These are phyloP conservation scores for Orthonychiurus folsomi DNA, from an alignment of 2,888 invertebrate species.

Conservation along the genomic window DNA sequence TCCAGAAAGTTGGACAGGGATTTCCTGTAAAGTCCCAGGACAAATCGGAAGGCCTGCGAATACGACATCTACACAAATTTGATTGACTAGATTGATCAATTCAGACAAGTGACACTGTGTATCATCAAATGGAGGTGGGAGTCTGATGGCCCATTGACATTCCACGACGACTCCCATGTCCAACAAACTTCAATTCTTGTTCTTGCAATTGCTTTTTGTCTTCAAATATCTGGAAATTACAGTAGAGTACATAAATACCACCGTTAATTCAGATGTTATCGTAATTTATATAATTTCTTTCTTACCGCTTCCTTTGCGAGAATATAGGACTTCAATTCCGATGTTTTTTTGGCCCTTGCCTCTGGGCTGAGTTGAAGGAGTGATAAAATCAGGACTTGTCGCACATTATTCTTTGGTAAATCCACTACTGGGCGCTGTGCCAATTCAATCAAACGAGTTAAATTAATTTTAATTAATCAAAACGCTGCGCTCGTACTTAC, in stretches of 20 bases:
- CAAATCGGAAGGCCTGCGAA: background rate
- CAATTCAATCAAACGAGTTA: too few relatives aligned
- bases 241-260: background rate
- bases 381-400: background rate
- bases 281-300: background rate
- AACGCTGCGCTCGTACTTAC: too few relatives aligned
- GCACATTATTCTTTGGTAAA: background rate
- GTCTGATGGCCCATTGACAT: background rate
- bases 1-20: too few relatives aligned
- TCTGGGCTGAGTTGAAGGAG: background rate
- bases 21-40: background rate
- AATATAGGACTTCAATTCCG: background rate
- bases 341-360: background rate
- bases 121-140: background rate
- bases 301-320: background rate
- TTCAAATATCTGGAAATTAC: background rate
- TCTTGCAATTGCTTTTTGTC: conserved; percentile 46
- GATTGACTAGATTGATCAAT: background rate
- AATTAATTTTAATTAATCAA: too few relatives aligned
- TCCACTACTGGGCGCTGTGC: too few relatives aligned
- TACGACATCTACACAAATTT: background rate
- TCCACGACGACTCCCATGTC: background rate
- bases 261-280: background rate
- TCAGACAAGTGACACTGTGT: background rate
- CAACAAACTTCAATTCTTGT: conserved; percentile 40